These are phyloP conservation scores for Mylabris phalerata DNA, from an alignment of 1,140 invertebrate species.

Conservation along the genomic window DNA sequence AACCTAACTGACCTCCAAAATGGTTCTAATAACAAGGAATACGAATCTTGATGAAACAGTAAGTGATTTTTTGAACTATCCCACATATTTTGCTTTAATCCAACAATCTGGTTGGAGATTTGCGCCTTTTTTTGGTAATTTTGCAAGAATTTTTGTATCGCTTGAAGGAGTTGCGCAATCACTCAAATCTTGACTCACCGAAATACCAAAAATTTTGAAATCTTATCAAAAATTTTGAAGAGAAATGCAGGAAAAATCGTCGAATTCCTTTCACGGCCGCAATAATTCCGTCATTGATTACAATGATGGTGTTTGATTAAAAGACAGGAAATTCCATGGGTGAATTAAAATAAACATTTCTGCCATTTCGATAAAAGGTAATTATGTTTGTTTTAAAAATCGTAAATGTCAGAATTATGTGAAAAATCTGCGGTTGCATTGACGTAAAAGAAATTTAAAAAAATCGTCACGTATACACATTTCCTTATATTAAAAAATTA, in stretches of 20 bases:
- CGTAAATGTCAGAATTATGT: slow-evolving; percentile 1
- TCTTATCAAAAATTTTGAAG: no score
- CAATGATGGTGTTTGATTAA: no score
- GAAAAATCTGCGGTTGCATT: not conserved
- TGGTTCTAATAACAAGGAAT: slow-evolving; percentile 25
- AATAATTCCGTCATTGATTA: no score
- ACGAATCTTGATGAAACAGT: slow-evolving; percentile 24
- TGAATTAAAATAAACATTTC: no score
- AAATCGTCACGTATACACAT: no score
- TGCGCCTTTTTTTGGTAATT: no score
- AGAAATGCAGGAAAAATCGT: no score
- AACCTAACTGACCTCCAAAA: slow-evolving; percentile 4
- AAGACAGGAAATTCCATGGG: no score
- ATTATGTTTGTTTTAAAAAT: no score
- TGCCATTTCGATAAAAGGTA: not conserved
- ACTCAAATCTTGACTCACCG: not conserved
- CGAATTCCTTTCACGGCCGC: no score
- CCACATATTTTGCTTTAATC: not conserved
- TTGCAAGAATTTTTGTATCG: not conserved
- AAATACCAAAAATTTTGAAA: not conserved
- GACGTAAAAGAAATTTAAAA: no score
- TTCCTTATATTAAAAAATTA: no score
- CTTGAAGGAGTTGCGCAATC: not conserved
- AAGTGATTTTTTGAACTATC: slow-evolving; percentile 15
- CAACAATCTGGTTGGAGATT: not conserved